A percentile compares a stretch with the other conserved stretches of the same genome.
Evolutionary conservation across 2,888 invertebrate genomes (phyloP).

Genomic region (Pheosia tremula): DNA sequence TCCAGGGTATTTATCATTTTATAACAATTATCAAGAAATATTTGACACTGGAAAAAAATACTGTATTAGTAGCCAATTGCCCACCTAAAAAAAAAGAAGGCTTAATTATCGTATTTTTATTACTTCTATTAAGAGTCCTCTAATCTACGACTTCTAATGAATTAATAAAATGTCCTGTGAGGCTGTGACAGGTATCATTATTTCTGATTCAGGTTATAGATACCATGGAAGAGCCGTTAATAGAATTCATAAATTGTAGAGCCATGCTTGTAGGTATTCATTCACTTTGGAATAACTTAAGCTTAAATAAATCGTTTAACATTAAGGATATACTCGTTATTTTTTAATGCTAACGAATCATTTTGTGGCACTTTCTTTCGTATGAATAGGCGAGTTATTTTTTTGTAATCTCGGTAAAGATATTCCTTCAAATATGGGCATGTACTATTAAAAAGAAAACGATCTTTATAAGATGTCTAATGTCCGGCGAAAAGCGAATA

Average conservation of each 20-base stretch:
- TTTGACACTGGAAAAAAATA: too few species aligned
- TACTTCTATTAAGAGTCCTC: neutral
- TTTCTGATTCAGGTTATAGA: neutral
- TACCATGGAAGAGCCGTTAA: neutral
- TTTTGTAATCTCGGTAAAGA: too few species aligned
- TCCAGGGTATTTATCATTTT: too few species aligned
- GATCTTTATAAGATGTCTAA: too few species aligned
- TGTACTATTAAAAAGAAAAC: too few species aligned
- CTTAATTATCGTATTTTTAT: too few species aligned
- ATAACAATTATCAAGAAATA: too few species aligned
- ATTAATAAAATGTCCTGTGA: neutral
- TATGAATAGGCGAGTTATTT: neutral
- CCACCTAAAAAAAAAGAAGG: too few species aligned
- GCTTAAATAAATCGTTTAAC: neutral
- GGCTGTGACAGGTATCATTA: neutral
- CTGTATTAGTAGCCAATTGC: too few species aligned
- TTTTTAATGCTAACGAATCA: neutral
- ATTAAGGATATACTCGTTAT: neutral
- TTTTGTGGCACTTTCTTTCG: neutral
- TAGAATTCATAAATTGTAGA: conserved; percentile 2
- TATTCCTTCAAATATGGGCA: too few species aligned
- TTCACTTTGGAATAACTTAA: neutral
- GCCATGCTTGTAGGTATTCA: neutral
- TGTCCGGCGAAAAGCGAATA: too few species aligned
- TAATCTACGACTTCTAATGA: neutral